Base-by-base conservation (phyloP, 2,888 invertebrate species). In the Malacosoma neustria region DNA sequence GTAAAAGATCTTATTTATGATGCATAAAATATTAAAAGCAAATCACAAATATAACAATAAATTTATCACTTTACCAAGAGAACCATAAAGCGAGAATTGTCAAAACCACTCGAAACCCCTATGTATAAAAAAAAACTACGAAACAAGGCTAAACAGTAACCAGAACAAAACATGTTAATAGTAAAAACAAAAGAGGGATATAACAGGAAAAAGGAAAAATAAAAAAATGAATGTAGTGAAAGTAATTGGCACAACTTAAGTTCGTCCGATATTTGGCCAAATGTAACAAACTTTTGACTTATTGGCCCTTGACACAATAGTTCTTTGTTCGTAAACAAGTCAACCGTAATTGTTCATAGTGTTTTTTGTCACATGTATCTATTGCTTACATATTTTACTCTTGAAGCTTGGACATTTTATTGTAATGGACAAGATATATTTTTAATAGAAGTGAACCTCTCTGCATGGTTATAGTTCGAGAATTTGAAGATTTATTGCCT, bases 241-340 rank as follows among this genome's bases (percentile, higher is more conserved):
- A 59, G 61, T 64, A 63, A 71, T 65, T 62, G 60, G 50, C 53
- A 49, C 41, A 50, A 44, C 46, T 57, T 51, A 59, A 62, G 52
- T 63, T 59, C 35, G 32, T 39, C 46, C 44, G 34, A 36, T 14
- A 38, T 38, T 34, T 36, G 41, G 34, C 32, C 30, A 38, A 48
- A 52, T 50, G 46, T 51, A 45, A 35, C 39, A 41, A 22, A 63
- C 52, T 57, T 54, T 49, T 57, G 55, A 62, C 49, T 61, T 61
- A 62, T 57, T 46, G 32, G 43, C 38, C 14, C 33, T 47, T 44
- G 38, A 46, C 49, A 46, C 45, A 46, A 48, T 50, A 51, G 37
- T 41, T 39, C 37, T 35, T 38, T 39, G 41, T 46, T 35, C 39
- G 55, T 50, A 60, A 60, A 54, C 48, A 41, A 31, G 31, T 29